Conservation (phyloP, 2,888 invertebrate species). For the Macrophya alboannulata region DNA sequence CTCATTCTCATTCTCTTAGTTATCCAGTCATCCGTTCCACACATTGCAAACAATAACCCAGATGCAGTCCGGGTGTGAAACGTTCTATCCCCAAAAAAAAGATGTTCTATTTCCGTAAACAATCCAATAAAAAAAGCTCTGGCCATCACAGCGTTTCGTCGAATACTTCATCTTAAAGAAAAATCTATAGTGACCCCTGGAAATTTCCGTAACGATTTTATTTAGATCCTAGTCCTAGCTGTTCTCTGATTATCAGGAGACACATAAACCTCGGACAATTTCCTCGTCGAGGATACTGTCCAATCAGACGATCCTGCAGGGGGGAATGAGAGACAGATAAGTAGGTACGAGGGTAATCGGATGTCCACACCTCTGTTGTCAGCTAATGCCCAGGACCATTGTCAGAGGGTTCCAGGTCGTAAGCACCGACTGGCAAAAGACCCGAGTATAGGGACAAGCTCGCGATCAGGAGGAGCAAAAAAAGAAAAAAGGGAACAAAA, state of each 20-base stretch:
- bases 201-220: conserved; percentile 72
- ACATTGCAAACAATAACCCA: background rate
- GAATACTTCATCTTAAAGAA: background rate
- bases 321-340: conserved; percentile 46
- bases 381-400: conserved; percentile 75
- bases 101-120: too few relatives aligned
- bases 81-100: too few relatives aligned
- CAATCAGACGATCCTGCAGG: conserved; percentile 69
- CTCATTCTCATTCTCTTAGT: background rate
- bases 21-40: background rate
- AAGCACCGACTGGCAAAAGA: conserved; percentile 63
- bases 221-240: conserved; percentile 76
- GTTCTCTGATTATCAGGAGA: conserved; percentile 42
- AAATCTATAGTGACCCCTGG: background rate
- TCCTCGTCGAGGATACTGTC: conserved; percentile 59
- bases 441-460: conserved; percentile 47
- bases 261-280: conserved; percentile 35
- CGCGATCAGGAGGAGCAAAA: conserved; percentile 58
- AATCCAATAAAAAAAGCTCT: too few relatives aligned
- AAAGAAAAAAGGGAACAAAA: conserved; percentile 60
- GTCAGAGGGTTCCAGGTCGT: conserved; percentile 70
- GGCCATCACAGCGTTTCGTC: too few relatives aligned
- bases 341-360: conserved; percentile 56
- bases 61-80: background rate
- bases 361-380: conserved; percentile 79